These are phyloP conservation scores for Melolontha melolontha DNA, from an alignment of 2,888 invertebrate species.

Conservation along the genomic window DNA sequence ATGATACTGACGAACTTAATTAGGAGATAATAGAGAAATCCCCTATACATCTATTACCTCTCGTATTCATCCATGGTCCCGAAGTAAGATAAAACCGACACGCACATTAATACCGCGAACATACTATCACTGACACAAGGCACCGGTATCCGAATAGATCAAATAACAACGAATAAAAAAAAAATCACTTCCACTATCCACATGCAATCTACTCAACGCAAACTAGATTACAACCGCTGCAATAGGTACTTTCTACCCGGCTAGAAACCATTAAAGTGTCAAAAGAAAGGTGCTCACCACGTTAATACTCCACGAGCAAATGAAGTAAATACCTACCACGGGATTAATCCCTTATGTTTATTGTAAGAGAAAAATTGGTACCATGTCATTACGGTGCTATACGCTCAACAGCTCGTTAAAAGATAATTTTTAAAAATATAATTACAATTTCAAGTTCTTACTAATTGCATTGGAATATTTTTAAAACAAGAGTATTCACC, in stretches of 20 bases:
- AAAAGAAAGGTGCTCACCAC: constrained; percentile 20
- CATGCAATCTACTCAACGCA: constrained; percentile 31
- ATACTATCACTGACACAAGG: constrained; percentile 25
- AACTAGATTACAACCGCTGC: constrained; percentile 28
- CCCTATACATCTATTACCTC: neutral
- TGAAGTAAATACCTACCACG: neutral
- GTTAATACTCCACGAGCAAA: neutral
- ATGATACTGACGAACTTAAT: too few species aligned
- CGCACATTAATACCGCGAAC: constrained; percentile 20
- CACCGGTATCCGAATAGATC: constrained; percentile 23
- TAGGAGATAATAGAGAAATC: too few species aligned
- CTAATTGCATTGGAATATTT: too few species aligned
- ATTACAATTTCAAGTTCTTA: too few species aligned
- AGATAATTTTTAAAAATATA: too few species aligned
- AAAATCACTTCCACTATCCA: constrained; percentile 32
- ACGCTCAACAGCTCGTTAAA: too few species aligned
- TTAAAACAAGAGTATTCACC: too few species aligned
- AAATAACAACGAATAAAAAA: constrained; percentile 14
- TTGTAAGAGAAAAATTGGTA: neutral
- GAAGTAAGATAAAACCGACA: constrained; percentile 24
- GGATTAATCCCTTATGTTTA: constrained; percentile 3
- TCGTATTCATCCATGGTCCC: constrained; percentile 23
- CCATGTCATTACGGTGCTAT: too few species aligned
- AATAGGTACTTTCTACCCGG: constrained; percentile 34
- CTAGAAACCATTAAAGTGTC: constrained; percentile 32